phyloP scores from a whole-genome alignment of 1,140 invertebrate genomes.

The Mya arenaria region DNA sequence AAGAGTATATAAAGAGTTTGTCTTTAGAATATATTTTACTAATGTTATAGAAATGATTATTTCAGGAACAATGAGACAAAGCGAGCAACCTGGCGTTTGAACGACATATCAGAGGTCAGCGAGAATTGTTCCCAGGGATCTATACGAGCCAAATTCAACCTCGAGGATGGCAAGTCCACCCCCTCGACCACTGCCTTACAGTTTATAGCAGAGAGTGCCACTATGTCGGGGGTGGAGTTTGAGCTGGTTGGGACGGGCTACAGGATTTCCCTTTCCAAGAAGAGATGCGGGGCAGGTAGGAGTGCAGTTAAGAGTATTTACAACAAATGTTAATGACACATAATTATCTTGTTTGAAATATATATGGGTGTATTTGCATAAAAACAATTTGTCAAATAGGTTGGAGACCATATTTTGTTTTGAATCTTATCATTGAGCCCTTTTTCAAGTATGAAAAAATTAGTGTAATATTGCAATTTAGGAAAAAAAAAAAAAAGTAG shows the following conservation, averaged over 20 bases:
- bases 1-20: too few species aligned
- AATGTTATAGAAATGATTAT: background rate
- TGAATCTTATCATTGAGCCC: background rate
- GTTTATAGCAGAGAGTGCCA: conserved; percentile 97
- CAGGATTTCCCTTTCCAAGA: conserved; percentile 95
- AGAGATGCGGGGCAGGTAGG: conserved; percentile 95
- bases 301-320: background rate
- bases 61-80: conserved; percentile 89
- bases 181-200: conserved; percentile 93
- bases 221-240: conserved; percentile 96
- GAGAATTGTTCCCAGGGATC: conserved; percentile 94
- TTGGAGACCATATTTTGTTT: background rate
- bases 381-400: background rate
- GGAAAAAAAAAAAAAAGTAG: background rate
- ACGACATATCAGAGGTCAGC: conserved; percentile 92
- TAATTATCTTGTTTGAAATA: background rate
- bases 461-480: background rate
- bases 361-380: background rate
- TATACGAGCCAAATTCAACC: conserved; percentile 93
- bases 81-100: conserved; percentile 94
- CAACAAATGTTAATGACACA: background rate
- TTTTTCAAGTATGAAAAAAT: background rate
- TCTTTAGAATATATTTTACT: too few species aligned
- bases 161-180: conserved; percentile 89
- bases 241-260: conserved; percentile 94